phyloP scores from a whole-genome alignment of 1,140 invertebrate genomes.

The Drosophila hydei region DNA sequence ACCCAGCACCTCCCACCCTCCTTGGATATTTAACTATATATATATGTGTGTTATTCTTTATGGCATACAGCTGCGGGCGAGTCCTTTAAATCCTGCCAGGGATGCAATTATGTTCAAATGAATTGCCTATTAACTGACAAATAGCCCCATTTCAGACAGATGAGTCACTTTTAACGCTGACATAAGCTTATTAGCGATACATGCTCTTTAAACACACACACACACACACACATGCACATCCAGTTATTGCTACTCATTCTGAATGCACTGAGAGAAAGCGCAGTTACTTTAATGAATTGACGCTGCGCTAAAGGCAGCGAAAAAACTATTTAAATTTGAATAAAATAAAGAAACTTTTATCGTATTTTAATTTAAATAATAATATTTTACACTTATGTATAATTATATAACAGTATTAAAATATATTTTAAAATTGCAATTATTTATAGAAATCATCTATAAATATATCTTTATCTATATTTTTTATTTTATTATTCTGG shows the following conservation, averaged over 20 bases:
- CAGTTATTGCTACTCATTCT: conserved; percentile 19
- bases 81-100: conserved; percentile 40
- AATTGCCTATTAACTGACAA: conserved; percentile 73
- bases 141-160: conserved; percentile 41
- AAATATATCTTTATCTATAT: too few relatives aligned
- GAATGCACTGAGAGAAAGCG: conserved; percentile 24
- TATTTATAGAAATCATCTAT: too few relatives aligned
- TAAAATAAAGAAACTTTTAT: too few relatives aligned
- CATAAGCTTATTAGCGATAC: conserved; percentile 73
- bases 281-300: too few relatives aligned
- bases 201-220: conserved; percentile 43
- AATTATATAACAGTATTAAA: too few relatives aligned
- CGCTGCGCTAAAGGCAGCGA: too few relatives aligned
- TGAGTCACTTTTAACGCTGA: conserved; percentile 73
- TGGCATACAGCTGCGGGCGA: conserved; percentile 57
- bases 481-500: too few relatives aligned
- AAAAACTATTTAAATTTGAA: too few relatives aligned
- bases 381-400: too few relatives aligned
- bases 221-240: conserved; percentile 24
- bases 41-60: conserved; percentile 44
- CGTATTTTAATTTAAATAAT: too few relatives aligned
- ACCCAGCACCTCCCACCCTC: not conserved
- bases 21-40: not conserved
- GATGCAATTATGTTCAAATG: conserved; percentile 73
- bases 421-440: too few relatives aligned